Percentiles rank a stretch among this genome's conserved stretches.
These are phyloP conservation scores for Abscondita cerata DNA, from an alignment of 2,888 invertebrate genomes.

Conservation along the genomic window DNA sequence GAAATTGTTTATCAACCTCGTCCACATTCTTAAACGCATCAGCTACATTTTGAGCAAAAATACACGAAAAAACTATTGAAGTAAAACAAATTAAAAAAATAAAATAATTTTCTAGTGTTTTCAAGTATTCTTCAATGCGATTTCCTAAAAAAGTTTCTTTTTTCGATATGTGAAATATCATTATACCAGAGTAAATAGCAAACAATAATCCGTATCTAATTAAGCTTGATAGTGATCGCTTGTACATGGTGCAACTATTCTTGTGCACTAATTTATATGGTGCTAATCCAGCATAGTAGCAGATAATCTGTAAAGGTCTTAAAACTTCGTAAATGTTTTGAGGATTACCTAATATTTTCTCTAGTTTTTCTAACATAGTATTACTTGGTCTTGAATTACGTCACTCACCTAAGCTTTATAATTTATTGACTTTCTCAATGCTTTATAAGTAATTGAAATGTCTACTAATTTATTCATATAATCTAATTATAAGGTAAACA, in stretches of 20 bases:
- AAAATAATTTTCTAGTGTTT: constrained; percentile 38
- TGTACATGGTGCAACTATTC: constrained; percentile 15
- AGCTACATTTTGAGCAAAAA: constrained; percentile 41
- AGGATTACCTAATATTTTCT: constrained; percentile 14
- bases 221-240: constrained; percentile 13
- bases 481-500: no score
- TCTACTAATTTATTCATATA: no score
- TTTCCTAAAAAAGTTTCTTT: constrained; percentile 14
- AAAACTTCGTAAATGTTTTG: constrained; percentile 32
- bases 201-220: constrained; percentile 17
- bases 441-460: no score
- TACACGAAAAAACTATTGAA: constrained; percentile 33
- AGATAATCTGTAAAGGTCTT: constrained; percentile 28
- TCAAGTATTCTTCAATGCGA: constrained; percentile 31
- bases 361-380: constrained; percentile 13
- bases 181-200: constrained; percentile 7
- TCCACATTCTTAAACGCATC: constrained; percentile 40
- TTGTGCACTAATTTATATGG: constrained; percentile 27
- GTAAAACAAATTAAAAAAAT: constrained; percentile 28
- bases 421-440: neutral
- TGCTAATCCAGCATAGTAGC: constrained; percentile 31
- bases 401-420: neutral
- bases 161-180: constrained; percentile 1
- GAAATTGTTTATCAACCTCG: constrained; percentile 41
- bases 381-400: neutral